Evolutionary conservation across 92 coral and sea anemone species (phyloP).

Genomic region (Scolanthus callimorphus): DNA sequence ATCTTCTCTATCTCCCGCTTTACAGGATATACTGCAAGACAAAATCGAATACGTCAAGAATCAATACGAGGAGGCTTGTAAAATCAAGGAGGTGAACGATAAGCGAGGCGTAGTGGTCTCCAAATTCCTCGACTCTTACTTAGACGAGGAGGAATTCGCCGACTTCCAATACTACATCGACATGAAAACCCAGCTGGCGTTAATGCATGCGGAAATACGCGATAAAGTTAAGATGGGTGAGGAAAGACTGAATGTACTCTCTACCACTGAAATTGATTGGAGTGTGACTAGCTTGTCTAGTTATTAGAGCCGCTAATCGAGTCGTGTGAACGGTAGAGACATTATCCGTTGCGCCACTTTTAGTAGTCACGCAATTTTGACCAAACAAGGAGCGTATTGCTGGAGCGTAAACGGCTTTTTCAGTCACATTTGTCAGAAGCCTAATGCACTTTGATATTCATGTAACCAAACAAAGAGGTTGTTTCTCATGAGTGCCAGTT

Average conservation of each 20-base stretch:
- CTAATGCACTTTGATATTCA: too few relatives aligned
- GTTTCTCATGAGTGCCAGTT: too few relatives aligned
- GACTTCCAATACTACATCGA: constrained; percentile 98
- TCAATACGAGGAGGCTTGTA: constrained; percentile 96
- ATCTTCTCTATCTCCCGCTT: background rate
- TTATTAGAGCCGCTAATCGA: too few relatives aligned
- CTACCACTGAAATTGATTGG: constrained; percentile 95
- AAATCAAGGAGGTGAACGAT: constrained; percentile 94
- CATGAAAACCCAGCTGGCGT: constrained; percentile 96
- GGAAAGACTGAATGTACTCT: constrained; percentile 76
- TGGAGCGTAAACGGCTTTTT: too few relatives aligned
- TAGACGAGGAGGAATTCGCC: constrained; percentile 89
- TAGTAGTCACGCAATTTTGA: too few relatives aligned
- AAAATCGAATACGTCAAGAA: constrained; percentile 85
- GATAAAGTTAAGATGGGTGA: constrained; percentile 98
- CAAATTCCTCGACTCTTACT: constrained; percentile 80
- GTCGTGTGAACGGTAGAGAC: too few relatives aligned
- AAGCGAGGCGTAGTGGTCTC: constrained; percentile 94
- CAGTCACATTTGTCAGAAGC: too few relatives aligned
- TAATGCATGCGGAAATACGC: constrained; percentile 95
- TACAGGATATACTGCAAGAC: constrained; percentile 82
- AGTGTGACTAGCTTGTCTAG: constrained; percentile 39
- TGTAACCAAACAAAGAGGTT: too few relatives aligned
- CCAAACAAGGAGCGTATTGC: too few relatives aligned
- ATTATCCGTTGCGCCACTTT: too few relatives aligned